These are phyloP conservation scores for Caenorhabditis sinica DNA, from an alignment of 2,888 invertebrate genomes.

Conservation along the genomic window DNA sequence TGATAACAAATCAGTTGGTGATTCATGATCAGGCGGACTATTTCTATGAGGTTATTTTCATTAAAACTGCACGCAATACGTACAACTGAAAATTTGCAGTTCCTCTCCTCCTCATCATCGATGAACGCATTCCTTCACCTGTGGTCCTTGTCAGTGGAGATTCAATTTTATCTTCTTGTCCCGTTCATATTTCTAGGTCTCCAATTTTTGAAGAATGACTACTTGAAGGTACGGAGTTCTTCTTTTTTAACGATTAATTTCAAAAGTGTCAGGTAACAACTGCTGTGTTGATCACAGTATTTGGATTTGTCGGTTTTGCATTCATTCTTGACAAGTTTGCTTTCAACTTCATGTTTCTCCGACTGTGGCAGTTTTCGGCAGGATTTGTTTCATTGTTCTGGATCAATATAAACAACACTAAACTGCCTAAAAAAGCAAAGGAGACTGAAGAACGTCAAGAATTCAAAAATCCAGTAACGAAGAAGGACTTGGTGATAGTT, in stretches of 20 bases:
- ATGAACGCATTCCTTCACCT: conserved; percentile 25
- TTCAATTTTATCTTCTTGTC: conserved; percentile 32
- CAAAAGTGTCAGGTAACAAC: conserved; percentile 3
- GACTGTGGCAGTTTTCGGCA: conserved; percentile 59
- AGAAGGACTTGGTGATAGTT: conserved; percentile 1
- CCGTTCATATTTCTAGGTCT: conserved; percentile 45
- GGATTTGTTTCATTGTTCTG: conserved; percentile 32
- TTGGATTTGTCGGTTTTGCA: conserved; percentile 16
- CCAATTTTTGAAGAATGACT: conserved; percentile 17
- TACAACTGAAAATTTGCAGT: background rate
- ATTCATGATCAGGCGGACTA: conserved; percentile 7
- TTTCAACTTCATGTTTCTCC: conserved; percentile 54
- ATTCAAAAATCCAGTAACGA: background rate
- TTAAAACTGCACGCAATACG: background rate
- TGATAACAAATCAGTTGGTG: conserved; percentile 7
- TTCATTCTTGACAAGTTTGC: conserved; percentile 36
- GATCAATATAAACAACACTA: background rate
- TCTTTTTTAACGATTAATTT: background rate
- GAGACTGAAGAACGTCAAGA: background rate
- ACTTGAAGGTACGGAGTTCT: background rate
- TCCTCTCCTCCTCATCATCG: background rate
- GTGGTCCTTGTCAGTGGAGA: conserved; percentile 24
- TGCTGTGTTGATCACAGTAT: background rate
- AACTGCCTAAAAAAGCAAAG: background rate
- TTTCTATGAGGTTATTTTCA: conserved; percentile 2